Base-by-base conservation (phyloP, 2,113 vertebrate genomes). In the Pongo abelii region DNA sequence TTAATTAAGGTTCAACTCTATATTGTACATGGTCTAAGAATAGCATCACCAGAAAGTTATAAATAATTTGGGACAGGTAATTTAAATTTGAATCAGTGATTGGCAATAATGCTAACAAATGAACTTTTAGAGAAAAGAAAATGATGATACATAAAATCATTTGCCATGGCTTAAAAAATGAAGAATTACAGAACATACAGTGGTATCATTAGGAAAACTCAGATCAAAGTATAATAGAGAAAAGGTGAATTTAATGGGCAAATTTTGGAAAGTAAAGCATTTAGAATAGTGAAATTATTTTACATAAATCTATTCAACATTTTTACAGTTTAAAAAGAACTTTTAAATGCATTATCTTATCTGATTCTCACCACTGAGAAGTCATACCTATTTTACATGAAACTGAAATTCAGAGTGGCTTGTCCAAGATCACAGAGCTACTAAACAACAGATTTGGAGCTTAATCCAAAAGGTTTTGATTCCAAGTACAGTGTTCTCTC, bases 71-170 rank as follows among this genome's bases (percentile, higher is more conserved):
- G 50, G 23, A 84, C 70, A 72, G 10, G 40, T 59, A 90, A 85
- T 72, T 91, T 91, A 97, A 97, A 96, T 93, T 74, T 93, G 52
- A 96, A 97, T 89, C 14, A 70, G 46, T 74, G 20, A 96, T 86
- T 69, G 23, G 16, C 25, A 87, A 92, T 57, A 95, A 9, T 90
- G 84, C 83, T 84, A 94, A 96, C 16, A 86, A 90, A 92, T 93
- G 50, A 95, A 74, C 17, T 90, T 96, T 95, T 77, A 95, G 30
- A 74, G 85, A 78, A 32, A 80, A 46, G 10, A 52, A 90, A 84
- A 84, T n/a, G 1, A 67, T 40, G 55, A 81, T 43, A 90, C 32
- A 84, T 50, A 70, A 95, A 96, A 92, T 79, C 72, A 96, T 85
- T 94, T 96, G 18, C 50, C 22, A 89, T 43, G 50, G 77, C 48